Conservation (phyloP, 35 echinoderm and acorn worm genomes). For the Holothuria glaberrima region DNA sequence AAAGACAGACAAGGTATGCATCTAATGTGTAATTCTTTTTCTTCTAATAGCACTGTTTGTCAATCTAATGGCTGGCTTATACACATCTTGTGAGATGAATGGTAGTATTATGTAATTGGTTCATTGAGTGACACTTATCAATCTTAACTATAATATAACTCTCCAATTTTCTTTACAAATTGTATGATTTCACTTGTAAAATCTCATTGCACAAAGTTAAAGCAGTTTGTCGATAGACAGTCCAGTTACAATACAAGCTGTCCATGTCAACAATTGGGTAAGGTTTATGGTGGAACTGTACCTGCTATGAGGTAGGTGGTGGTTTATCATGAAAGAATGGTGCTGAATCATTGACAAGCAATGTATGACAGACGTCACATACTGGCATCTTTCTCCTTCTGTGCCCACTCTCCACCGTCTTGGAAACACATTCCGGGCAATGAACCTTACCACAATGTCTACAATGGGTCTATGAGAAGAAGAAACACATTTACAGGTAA, state of each 20-base stretch:
- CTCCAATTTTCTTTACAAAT: background rate
- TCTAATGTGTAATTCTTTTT: too few relatives aligned
- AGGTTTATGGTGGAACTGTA: background rate
- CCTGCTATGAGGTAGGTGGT: slow-evolving; percentile 67
- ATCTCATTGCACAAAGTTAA: too few relatives aligned
- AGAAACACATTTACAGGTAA: background rate
- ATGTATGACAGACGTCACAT: slow-evolving; percentile 89
- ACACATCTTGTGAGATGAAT: too few relatives aligned
- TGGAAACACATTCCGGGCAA: slow-evolving; percentile 84
- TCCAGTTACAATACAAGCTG: background rate
- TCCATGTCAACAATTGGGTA: background rate
- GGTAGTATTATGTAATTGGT: too few relatives aligned
- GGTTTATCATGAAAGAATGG: slow-evolving; percentile 88
- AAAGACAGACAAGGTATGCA: too few relatives aligned
- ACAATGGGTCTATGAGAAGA: slow-evolving; percentile 72
- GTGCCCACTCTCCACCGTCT: slow-evolving; percentile 86
- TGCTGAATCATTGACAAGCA: slow-evolving; percentile 89
- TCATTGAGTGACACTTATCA: too few relatives aligned
- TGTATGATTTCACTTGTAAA: background rate
- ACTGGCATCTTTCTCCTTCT: slow-evolving; percentile 84
- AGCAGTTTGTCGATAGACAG: background rate
- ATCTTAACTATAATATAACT: too few relatives aligned
- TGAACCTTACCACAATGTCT: slow-evolving; percentile 88
- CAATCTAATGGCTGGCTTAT: too few relatives aligned
- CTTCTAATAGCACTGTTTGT: too few relatives aligned